Percentiles rank a stretch among this genome's conserved stretches.
Conservation (phyloP, 2,113 vertebrate species). For the Zosterops hypoxanthus region DNA sequence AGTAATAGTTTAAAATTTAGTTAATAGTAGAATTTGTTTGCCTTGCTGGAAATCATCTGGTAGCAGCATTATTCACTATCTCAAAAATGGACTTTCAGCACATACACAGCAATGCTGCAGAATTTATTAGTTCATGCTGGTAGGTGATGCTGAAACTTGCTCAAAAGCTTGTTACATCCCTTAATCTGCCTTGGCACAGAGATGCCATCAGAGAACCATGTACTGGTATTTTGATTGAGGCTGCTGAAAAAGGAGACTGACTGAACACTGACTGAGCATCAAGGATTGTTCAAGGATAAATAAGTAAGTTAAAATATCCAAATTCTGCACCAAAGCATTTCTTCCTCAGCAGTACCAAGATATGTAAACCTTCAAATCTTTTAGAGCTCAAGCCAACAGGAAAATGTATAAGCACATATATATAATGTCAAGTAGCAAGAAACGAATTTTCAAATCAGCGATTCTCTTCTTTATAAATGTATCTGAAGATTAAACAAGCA, state of each 20-base stretch:
- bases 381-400: not conserved
- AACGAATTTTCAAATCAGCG: not conserved
- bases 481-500: not conserved
- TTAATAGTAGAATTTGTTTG: not conserved
- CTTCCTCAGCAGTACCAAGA: not conserved
- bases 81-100: not conserved
- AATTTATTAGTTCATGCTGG: slow-evolving; percentile 29
- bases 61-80: not conserved
- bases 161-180: not conserved
- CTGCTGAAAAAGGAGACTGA: not conserved
- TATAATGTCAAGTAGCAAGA: not conserved
- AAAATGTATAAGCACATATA: not conserved
- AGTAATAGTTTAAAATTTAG: not conserved
- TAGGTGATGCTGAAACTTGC: not conserved
- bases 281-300: slow-evolving; percentile 6
- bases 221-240: not conserved
- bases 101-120: not conserved
- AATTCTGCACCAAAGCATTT: not conserved
- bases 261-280: not conserved
- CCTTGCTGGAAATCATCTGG: not conserved
- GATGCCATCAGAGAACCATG: not conserved
- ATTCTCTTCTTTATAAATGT: not conserved
- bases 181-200: slow-evolving; percentile 17
- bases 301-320: not conserved
- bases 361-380: not conserved